Evolutionary conservation across 2,797 vertebrate species (phyloP).

Genomic region (Lepilemur ruficaudatus): DNA sequence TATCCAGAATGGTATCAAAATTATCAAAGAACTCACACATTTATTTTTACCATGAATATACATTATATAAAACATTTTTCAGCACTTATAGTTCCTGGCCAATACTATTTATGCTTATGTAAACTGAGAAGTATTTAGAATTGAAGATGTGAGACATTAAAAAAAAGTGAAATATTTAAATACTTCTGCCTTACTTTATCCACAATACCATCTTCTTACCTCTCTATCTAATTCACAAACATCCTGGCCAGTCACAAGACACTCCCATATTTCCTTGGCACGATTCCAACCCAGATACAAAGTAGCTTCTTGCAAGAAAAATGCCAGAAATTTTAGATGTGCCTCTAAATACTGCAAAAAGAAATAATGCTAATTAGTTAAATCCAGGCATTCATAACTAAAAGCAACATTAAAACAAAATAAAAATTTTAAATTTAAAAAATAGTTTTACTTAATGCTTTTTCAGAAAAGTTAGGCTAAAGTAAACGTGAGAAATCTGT

Average conservation of each 20-base stretch:
- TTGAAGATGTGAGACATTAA: background rate
- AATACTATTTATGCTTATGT: background rate
- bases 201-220: conserved; percentile 83
- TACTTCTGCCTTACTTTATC: background rate
- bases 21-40: background rate
- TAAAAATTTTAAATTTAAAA: background rate
- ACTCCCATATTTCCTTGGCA: conserved; percentile 99
- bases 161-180: background rate
- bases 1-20: conserved; percentile 29
- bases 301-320: conserved; percentile 99
- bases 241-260: conserved; percentile 96
- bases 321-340: conserved; percentile 98
- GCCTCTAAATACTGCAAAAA: conserved; percentile 95
- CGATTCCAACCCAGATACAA: conserved; percentile 98
- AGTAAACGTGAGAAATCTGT: background rate
- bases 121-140: conserved; percentile 26
- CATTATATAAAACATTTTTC: background rate
- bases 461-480: background rate
- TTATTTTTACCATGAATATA: background rate
- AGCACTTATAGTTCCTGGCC: background rate
- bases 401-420: conserved; percentile 28
- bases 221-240: conserved; percentile 98
- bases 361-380: conserved; percentile 69
- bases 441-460: background rate
- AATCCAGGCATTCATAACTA: conserved; percentile 42